Base-by-base conservation (phyloP, 2,797 vertebrate genomes). In the Helostoma temminkii region DNA sequence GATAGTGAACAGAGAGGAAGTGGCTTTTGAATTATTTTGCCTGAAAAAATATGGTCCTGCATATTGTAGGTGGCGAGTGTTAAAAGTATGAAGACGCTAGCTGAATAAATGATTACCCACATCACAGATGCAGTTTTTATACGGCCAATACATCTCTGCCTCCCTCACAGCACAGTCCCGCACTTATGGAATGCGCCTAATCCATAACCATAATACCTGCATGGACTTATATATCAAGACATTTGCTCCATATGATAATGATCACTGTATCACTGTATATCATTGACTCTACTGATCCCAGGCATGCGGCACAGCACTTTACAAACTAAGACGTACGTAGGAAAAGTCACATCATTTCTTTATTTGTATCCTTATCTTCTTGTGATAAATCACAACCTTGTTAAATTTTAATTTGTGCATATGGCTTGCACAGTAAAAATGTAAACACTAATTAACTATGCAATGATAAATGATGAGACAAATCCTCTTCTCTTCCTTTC, bases 21-120 rank as follows among this genome's bases (percentile, higher is more conserved):
- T 48, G 28, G 66, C 49, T 55, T 75, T 63, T 76, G 49, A 77
- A 77, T 70, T 43, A 85, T 80, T 76, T 73, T 48, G 47, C 61
- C 19, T 63, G 50, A 60, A 53, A 62, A 85, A 86, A 85, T 82
- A 80, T 42, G 71, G 77, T 54, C 60, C 69, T 62, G 58, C 61
- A 75, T 67, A 5, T 18, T 18, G 9, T 41, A 52, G 80, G 59
- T 66, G 61, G 52, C 56, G n/a, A 72, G 82, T 78, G 77, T 84
- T 80, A 71, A 74, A 81, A 78, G 68, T 76, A 86, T 70, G 81
- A 87, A 86, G 76, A 88, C 85, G 87, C 79, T 71, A 79, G 81
- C 87, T 74, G 90, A 92, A 89, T 88, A 89, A 89, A 92, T 93
- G 89, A 92, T 92, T 83, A 90, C 89, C 82, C 84, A 82, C 81